These are phyloP conservation scores for Microctonus aethiopoides DNA, from an alignment of 2,888 invertebrate genomes.

Conservation along the genomic window DNA sequence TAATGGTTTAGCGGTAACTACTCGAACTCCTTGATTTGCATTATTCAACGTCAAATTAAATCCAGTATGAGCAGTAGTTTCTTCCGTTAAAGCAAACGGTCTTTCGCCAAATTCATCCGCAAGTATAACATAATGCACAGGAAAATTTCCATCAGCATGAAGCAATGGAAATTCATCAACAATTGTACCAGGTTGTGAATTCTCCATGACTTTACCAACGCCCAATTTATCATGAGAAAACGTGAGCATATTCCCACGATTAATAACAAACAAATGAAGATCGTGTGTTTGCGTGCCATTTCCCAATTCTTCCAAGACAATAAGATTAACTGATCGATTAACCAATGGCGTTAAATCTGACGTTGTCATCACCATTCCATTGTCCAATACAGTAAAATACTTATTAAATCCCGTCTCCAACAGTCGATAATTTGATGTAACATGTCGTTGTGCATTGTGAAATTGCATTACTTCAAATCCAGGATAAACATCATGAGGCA, in stretches of 20 bases:
- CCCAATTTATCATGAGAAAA: constrained; percentile 76
- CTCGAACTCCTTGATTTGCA: constrained; percentile 73
- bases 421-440: constrained; percentile 74
- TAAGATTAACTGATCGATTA: constrained; percentile 83
- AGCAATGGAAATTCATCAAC: constrained; percentile 80
- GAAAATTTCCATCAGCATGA: constrained; percentile 76
- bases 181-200: constrained; percentile 77
- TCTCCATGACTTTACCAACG: constrained; percentile 81
- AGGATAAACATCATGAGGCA: constrained; percentile 91
- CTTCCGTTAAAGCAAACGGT: constrained; percentile 77
- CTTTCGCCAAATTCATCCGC: constrained; percentile 73
- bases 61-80: constrained; percentile 69
- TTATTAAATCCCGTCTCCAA: constrained; percentile 84
- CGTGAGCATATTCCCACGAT: constrained; percentile 83
- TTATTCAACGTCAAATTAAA: constrained; percentile 55
- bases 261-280: constrained; percentile 84
- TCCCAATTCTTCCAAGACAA: constrained; percentile 84
- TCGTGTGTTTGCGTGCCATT: constrained; percentile 84
- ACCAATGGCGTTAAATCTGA: constrained; percentile 85
- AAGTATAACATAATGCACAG: constrained; percentile 83
- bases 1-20: constrained; percentile 80
- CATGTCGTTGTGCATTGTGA: constrained; percentile 58
- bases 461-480: constrained; percentile 89
- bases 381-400: constrained; percentile 87
- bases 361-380: constrained; percentile 92